Conservation (phyloP, 2,888 invertebrate genomes). For the Proisotoma minuta region DNA sequence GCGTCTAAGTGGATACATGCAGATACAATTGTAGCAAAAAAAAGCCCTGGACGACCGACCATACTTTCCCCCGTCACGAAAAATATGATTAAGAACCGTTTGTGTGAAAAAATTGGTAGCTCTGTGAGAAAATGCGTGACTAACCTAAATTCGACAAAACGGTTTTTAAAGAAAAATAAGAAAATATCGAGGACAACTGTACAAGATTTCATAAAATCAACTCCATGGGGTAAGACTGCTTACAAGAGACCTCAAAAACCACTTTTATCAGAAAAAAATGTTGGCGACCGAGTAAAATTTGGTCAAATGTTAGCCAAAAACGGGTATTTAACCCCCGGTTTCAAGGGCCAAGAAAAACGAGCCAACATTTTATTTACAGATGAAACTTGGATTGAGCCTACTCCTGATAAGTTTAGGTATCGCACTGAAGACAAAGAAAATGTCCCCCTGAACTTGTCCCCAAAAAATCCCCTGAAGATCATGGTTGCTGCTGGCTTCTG, state of each 20-base stretch:
- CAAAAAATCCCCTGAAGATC: not conserved
- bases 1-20: not conserved
- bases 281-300: not conserved
- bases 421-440: not conserved
- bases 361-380: not conserved
- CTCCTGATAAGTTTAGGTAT: not conserved
- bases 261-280: not conserved
- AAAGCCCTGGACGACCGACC: not conserved
- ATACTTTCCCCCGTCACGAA: not conserved
- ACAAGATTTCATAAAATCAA: not conserved
- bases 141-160: not conserved
- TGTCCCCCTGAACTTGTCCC: not conserved
- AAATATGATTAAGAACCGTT: not conserved
- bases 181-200: not conserved
- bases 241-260: slow-evolving; percentile 1
- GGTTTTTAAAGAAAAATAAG: not conserved
- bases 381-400: not conserved
- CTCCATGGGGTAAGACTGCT: not conserved
- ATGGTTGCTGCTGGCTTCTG: not conserved
- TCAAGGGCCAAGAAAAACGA: not conserved
- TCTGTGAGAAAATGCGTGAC: not conserved
- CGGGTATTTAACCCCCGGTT: not conserved
- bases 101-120: not conserved
- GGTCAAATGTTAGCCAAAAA: not conserved
- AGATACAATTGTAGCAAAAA: not conserved